Evolutionary conservation across 2,888 invertebrate genomes (phyloP).

Genomic region (Lochmaea capreae): DNA sequence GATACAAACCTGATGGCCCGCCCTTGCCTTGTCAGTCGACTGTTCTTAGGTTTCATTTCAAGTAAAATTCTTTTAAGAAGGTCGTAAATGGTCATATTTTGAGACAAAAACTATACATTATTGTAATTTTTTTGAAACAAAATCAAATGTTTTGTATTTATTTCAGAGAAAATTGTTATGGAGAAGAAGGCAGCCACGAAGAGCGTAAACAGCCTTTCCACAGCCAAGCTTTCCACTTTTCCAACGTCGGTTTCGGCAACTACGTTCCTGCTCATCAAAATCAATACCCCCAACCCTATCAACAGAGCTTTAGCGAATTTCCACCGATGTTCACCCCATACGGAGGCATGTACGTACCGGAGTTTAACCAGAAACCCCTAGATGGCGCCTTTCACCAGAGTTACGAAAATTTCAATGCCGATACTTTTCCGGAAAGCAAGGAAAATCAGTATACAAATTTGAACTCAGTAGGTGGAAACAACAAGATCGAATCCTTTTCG

Average conservation of each 20-base stretch:
- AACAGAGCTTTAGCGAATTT: constrained; percentile 61
- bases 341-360: constrained; percentile 59
- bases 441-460: constrained; percentile 77
- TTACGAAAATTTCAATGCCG: constrained; percentile 69
- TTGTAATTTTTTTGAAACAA: too few relatives aligned
- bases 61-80: too few relatives aligned
- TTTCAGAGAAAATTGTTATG: constrained; percentile 70
- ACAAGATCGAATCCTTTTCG: constrained; percentile 78
- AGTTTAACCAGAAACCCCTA: constrained; percentile 51
- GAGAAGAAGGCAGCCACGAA: constrained; percentile 64
- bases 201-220: constrained; percentile 56
- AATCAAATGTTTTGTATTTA: too few relatives aligned
- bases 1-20: too few relatives aligned
- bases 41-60: too few relatives aligned
- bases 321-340: constrained; percentile 67
- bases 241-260: constrained; percentile 61
- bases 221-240: constrained; percentile 62
- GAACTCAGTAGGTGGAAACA: constrained; percentile 74
- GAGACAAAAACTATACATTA: too few relatives aligned
- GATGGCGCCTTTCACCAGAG: constrained; percentile 63
- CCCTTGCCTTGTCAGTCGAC: too few relatives aligned
- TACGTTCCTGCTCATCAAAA: constrained; percentile 46
- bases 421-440: constrained; percentile 63
- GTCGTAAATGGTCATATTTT: too few relatives aligned
- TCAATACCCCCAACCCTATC: constrained; percentile 47